These are phyloP conservation scores for Cantharis rustica DNA, from an alignment of 2,888 invertebrate genomes.

Conservation along the genomic window DNA sequence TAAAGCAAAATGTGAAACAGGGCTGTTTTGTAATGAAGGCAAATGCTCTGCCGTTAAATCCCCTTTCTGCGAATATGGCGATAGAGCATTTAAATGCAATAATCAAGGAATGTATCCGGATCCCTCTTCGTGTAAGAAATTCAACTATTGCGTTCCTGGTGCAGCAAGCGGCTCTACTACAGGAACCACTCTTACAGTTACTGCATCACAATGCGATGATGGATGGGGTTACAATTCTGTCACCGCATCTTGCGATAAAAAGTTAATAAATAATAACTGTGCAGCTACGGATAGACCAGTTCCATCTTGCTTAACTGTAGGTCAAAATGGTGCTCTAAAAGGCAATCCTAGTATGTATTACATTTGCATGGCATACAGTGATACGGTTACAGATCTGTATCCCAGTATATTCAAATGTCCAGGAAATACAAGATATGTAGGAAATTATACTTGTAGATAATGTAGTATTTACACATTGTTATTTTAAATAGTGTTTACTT, in stretches of 20 bases:
- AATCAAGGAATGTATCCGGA: slow-evolving; percentile 2
- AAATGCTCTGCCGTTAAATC: neutral
- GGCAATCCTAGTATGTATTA: neutral
- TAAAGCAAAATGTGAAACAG: neutral
- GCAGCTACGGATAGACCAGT: neutral
- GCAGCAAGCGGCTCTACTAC: rapidly evolving
- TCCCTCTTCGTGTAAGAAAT: neutral
- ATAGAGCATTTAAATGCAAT: neutral
- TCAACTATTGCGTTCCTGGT: neutral
- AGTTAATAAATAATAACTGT: neutral
- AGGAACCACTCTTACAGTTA: neutral
- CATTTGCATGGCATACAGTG: neutral
- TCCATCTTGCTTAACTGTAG: neutral
- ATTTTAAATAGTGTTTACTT: neutral
- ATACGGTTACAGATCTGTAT: neutral
- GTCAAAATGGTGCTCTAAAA: neutral
- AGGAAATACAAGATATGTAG: neutral
- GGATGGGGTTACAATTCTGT: neutral
- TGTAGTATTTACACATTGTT: neutral
- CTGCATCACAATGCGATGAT: neutral
- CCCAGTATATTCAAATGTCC: neutral
- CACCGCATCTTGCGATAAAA: neutral
- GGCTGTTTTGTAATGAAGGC: neutral
- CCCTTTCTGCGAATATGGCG: neutral
- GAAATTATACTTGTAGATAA: neutral